Conservation (phyloP, 2,797 vertebrate genomes). For the Gallinago solitaria region DNA sequence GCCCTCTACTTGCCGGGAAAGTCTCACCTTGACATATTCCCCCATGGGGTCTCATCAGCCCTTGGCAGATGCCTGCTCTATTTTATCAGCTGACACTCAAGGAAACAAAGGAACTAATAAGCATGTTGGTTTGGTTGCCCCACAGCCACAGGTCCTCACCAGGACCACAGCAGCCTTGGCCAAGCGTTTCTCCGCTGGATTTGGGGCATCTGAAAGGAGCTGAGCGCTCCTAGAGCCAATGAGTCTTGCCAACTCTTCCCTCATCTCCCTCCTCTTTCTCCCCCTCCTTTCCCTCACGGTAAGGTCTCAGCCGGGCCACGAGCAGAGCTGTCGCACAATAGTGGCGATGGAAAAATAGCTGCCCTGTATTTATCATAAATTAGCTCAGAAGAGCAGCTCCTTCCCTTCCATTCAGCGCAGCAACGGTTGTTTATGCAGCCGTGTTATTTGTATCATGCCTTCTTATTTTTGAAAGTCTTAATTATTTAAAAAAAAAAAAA, state of each 20-base stretch:
- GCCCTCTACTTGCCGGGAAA: background rate
- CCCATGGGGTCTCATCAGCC: rapidly evolving
- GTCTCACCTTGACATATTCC: background rate
- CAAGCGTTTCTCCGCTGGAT: background rate
- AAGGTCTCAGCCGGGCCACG: background rate
- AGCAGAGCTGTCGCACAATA: background rate
- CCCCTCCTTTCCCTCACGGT: background rate
- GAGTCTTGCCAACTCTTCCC: background rate
- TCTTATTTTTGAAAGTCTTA: slow-evolving; percentile 50
- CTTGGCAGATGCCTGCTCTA: background rate
- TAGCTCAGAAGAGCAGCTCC: background rate
- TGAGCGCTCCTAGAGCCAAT: background rate
- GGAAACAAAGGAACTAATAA: background rate
- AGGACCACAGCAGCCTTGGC: background rate
- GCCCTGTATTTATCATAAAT: background rate
- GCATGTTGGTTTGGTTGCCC: background rate
- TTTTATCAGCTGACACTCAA: rapidly evolving
- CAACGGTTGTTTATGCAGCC: background rate
- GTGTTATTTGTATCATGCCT: background rate
- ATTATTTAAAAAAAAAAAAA: slow-evolving; percentile 13
- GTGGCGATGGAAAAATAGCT: slow-evolving; percentile 1
- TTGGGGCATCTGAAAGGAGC: background rate
- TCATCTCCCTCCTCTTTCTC: background rate
- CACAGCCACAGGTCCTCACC: background rate
- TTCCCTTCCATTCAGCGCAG: background rate